Percentiles rank a stretch among this genome's conserved stretches.
Conservation (phyloP, 2,797 vertebrate genomes). For the Lutjanus argentimaculatus region DNA sequence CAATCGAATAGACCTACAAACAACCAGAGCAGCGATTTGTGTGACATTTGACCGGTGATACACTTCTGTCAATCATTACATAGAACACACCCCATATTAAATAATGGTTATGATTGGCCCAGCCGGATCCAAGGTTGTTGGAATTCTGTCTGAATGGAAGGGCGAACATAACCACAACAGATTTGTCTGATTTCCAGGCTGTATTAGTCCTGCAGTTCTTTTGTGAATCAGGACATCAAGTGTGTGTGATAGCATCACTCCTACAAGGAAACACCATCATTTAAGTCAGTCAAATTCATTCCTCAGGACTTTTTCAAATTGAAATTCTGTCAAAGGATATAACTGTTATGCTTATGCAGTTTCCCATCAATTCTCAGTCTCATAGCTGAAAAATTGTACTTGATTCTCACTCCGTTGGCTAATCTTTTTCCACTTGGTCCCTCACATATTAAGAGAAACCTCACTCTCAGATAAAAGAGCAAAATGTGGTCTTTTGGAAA, state of each 20-base stretch:
- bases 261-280: not conserved
- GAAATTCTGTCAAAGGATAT: slow-evolving; percentile 2
- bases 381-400: not conserved
- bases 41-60: no score
- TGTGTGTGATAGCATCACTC: not conserved
- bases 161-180: no score
- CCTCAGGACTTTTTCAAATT: not conserved
- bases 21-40: no score
- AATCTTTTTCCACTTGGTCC: not conserved
- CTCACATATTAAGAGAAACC: not conserved
- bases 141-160: no score
- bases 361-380: not conserved
- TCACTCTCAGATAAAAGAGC: not conserved
- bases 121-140: no score
- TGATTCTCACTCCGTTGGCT: not conserved
- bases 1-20: no score
- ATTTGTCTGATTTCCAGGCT: no score
- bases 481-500: slow-evolving; percentile 2
- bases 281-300: slow-evolving; percentile 1
- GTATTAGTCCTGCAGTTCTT: not conserved
- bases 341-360: not conserved
- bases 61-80: no score
- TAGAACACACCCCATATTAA: no score
- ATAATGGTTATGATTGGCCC: no score
- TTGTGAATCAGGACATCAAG: slow-evolving; percentile 4